Percentiles rank a stretch among this genome's conserved stretches.
Evolutionary conservation across 2,797 vertebrate species (phyloP).

Genomic region (Sebastes variabilis): DNA sequence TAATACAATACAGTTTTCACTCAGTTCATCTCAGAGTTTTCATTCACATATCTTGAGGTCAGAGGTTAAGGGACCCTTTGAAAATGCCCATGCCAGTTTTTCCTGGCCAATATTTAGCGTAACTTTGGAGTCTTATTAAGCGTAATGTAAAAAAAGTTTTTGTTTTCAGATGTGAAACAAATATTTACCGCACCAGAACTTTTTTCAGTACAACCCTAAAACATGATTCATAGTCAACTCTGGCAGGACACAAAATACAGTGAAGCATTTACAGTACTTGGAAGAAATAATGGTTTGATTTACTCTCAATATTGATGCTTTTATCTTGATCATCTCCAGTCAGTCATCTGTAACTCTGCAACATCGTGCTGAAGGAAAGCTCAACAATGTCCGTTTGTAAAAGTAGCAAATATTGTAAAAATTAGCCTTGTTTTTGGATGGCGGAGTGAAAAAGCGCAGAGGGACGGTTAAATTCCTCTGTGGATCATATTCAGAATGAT

Average conservation of each 20-base stretch:
- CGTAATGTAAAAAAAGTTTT: neutral
- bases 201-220: neutral
- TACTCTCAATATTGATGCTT: neutral
- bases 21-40: too few species aligned
- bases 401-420: slow-evolving; percentile 16
- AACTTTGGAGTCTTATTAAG: too few species aligned
- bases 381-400: neutral
- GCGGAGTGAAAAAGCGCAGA: slow-evolving; percentile 28
- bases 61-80: too few species aligned
- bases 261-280: neutral
- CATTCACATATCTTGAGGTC: too few species aligned
- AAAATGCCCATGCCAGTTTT: too few species aligned
- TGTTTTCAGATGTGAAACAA: neutral
- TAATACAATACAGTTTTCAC: too few species aligned
- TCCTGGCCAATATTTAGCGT: too few species aligned
- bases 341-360: neutral
- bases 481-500: slow-evolving; percentile 72
- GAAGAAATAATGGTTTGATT: neutral
- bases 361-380: neutral
- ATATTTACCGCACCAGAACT: neutral
- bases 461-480: slow-evolving; percentile 56
- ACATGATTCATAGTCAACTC: neutral
- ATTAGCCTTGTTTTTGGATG: slow-evolving; percentile 24
- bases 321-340: neutral
- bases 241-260: neutral